A percentile compares a stretch with the other conserved stretches of the same genome.
Conservation (phyloP, 2,888 invertebrate genomes). For the Rhaphigaster nebulosa region DNA sequence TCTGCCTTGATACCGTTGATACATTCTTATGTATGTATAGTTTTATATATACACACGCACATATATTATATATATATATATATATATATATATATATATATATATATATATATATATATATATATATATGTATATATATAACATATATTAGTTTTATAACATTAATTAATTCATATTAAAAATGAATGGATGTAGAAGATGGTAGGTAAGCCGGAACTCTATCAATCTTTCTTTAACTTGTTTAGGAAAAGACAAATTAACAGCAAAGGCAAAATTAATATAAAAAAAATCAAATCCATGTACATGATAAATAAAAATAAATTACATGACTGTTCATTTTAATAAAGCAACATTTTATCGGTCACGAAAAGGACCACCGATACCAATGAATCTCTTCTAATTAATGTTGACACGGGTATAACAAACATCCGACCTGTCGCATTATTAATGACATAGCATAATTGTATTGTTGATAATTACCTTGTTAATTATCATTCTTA, state of each 20-base stretch:
- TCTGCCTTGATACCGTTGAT: too few relatives aligned
- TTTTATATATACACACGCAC: too few relatives aligned
- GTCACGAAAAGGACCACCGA: not conserved
- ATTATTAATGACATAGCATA: conserved; percentile 42
- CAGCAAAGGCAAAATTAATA: not conserved
- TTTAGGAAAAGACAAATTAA: conserved; percentile 16
- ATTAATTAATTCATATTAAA: too few relatives aligned
- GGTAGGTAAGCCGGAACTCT: not conserved
- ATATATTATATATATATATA: too few relatives aligned
- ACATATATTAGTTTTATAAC: too few relatives aligned
- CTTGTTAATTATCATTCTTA: conserved; percentile 40
- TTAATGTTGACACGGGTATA: conserved; percentile 30
- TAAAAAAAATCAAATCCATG: not conserved
- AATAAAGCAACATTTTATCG: conserved; percentile 28
- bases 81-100: too few relatives aligned
- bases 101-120: too few relatives aligned
- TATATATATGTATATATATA: too few relatives aligned
- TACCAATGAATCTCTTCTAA: conserved; percentile 16
- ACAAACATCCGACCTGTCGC: conserved; percentile 16
- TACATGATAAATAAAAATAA: conserved; percentile 9
- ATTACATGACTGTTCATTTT: conserved; percentile 28
- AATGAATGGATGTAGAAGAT: too few relatives aligned
- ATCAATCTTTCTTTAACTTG: not conserved
- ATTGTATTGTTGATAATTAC: conserved; percentile 45
- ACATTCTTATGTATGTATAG: too few relatives aligned